Evolutionary conservation across 1,140 invertebrate species (phyloP), one percentile per base, ranked within the genome.

Genomic region (Dufourea novaeangliae): DNA sequence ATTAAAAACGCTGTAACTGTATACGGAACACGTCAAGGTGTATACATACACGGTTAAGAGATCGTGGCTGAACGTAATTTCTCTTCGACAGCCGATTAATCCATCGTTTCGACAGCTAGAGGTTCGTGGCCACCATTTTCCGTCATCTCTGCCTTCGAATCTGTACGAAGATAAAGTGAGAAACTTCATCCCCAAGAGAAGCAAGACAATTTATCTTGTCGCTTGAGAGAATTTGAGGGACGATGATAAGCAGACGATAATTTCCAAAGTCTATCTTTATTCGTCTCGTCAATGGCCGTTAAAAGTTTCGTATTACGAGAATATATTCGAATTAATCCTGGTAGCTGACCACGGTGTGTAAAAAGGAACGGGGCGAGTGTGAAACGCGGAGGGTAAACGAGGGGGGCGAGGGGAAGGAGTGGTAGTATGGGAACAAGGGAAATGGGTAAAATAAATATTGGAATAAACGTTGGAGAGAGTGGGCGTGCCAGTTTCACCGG

Each of bases 361-460:
- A 37, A 32, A 50, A 25, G 12, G 14, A 54, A 14, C 1, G 4
- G n/a, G 11, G 20, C 25, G 32, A 29, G 6, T 8, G 44, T 2
- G 17, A 22, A 61, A 25, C 50, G 14, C 12, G 39, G 27, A 34
- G 39, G n/a, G 34, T 8, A n/a, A 11, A 29, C 1, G 27, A 12
- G 14, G 32, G 46, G 11, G 57, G 68, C 14, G 62, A 17, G n/a
- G n/a, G n/a, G n/a, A n/a, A n/a, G n/a, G n/a, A n/a, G n/a, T n/a
- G n/a, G n/a, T n/a, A n/a, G n/a, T n/a, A n/a, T n/a, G n/a, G 39
- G 73, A 61, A 59, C 39, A 57, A 61, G 66, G 66, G 54, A 76
- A 76, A 76, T 37, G 73, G 41, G 32, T 56, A 79, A 76, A 72
- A 83, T 80, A 83, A 80, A 80, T 86, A 83, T 82, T 74, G 67